Evolutionary conservation across 1,140 invertebrate genomes (phyloP).

Genomic region (Cydia amplana): DNA sequence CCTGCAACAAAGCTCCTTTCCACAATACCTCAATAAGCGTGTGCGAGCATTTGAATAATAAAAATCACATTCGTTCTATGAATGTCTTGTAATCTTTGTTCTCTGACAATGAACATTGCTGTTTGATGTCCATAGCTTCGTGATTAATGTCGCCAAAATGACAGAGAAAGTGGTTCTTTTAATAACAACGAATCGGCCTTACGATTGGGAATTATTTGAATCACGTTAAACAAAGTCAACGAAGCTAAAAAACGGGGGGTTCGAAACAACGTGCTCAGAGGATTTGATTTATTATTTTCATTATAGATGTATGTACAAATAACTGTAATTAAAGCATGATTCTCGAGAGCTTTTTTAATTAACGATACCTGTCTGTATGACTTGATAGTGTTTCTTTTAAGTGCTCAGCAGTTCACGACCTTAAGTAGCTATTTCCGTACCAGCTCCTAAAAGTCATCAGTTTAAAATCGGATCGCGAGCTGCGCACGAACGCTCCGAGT

Average conservation of each 20-base stretch:
- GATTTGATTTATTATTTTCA: neutral
- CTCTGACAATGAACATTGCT: conserved; percentile 66
- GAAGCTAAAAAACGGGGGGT: conserved; percentile 20
- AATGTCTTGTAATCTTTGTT: conserved; percentile 66
- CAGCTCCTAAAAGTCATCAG: conserved; percentile 66
- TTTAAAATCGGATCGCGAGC: conserved; percentile 72
- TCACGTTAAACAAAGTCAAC: conserved; percentile 8
- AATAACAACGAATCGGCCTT: neutral
- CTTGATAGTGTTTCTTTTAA: conserved; percentile 59
- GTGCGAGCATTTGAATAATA: conserved; percentile 62
- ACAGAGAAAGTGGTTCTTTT: conserved; percentile 52
- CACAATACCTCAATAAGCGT: conserved; percentile 61
- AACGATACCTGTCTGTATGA: conserved; percentile 13
- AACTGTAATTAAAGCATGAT: neutral
- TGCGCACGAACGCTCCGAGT: conserved; percentile 56
- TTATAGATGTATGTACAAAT: neutral
- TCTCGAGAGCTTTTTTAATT: neutral
- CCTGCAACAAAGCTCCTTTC: conserved; percentile 38
- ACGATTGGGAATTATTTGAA: conserved; percentile 23
- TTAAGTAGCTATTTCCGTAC: conserved; percentile 69
- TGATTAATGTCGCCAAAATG: conserved; percentile 71
- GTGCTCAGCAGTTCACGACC: conserved; percentile 57
- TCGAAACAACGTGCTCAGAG: neutral
- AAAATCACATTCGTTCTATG: conserved; percentile 73
- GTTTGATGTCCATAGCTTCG: conserved; percentile 71